Evolutionary conservation across 2,113 vertebrate species (phyloP).

Genomic region (Corythoichthys haematopterus): DNA sequence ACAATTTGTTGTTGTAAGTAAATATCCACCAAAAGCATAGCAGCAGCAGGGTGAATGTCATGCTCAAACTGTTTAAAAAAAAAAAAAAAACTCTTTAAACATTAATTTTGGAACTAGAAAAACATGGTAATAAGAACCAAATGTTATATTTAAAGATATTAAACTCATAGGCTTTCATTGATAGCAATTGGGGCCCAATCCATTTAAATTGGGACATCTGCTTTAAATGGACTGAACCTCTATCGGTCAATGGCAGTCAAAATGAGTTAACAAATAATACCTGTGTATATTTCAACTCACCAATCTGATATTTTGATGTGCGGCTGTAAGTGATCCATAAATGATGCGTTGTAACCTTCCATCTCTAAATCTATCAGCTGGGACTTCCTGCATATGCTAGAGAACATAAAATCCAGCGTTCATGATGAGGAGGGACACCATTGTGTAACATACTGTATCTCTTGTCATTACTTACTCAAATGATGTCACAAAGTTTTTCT

Average conservation of each 20-base stretch:
- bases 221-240: no score
- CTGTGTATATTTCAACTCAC: slow-evolving; percentile 43
- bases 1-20: neutral
- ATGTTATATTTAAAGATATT: neutral
- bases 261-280: neutral
- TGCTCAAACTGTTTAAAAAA: neutral
- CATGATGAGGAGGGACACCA: neutral
- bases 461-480: slow-evolving; percentile 48
- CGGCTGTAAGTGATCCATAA: slow-evolving; percentile 69
- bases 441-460: no score
- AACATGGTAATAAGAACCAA: neutral
- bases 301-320: slow-evolving; percentile 70
- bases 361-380: slow-evolving; percentile 63
- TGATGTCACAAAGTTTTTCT: slow-evolving; percentile 70
- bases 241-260: no score
- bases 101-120: neutral
- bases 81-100: neutral
- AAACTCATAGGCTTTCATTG: neutral
- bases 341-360: slow-evolving; percentile 59
- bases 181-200: neutral
- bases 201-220: no score
- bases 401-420: neutral
- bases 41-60: neutral
- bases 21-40: neutral
- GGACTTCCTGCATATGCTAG: slow-evolving; percentile 60